Percentiles rank a stretch among this genome's conserved stretches.
These are phyloP conservation scores for Diarsia brunnea DNA, from an alignment of 2,888 invertebrate genomes.

Conservation along the genomic window DNA sequence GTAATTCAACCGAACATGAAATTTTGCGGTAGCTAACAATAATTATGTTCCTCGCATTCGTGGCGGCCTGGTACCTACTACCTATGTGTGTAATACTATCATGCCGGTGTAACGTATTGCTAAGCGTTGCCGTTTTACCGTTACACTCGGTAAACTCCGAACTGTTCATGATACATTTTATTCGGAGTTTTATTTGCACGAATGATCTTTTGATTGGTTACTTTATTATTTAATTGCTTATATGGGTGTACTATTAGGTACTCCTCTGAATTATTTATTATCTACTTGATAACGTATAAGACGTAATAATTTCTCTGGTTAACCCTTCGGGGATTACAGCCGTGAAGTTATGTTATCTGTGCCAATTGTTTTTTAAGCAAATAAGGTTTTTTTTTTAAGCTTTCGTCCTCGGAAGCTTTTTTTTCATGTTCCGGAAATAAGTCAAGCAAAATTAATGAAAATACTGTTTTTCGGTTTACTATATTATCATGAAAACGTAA, in stretches of 20 bases:
- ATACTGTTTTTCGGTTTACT: not conserved
- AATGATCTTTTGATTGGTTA: constrained; percentile 1
- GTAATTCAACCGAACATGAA: constrained; percentile 76
- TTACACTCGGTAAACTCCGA: constrained; percentile 40
- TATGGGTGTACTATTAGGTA: too few relatives aligned
- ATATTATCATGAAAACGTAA: not conserved
- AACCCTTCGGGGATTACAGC: too few relatives aligned
- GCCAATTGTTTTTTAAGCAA: too few relatives aligned
- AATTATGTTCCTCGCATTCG: constrained; percentile 71
- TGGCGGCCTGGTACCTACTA: constrained; percentile 50
- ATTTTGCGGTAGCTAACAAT: constrained; percentile 76
- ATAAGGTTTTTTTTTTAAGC: too few relatives aligned
- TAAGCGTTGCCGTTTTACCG: constrained; percentile 52
- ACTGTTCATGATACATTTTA: constrained; percentile 21
- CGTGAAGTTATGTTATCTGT: too few relatives aligned
- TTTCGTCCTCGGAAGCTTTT: not conserved
- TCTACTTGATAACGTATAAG: too few relatives aligned
- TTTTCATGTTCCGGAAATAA: not conserved
- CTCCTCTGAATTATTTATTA: too few relatives aligned
- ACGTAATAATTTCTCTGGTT: too few relatives aligned
- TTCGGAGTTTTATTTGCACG: constrained; percentile 6
- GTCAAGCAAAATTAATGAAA: not conserved
- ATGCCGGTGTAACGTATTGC: constrained; percentile 63
- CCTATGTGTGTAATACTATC: constrained; percentile 53
- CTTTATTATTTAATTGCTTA: not conserved